Conservation (phyloP, 2,888 invertebrate genomes). For the Scrobipalpa costella region DNA sequence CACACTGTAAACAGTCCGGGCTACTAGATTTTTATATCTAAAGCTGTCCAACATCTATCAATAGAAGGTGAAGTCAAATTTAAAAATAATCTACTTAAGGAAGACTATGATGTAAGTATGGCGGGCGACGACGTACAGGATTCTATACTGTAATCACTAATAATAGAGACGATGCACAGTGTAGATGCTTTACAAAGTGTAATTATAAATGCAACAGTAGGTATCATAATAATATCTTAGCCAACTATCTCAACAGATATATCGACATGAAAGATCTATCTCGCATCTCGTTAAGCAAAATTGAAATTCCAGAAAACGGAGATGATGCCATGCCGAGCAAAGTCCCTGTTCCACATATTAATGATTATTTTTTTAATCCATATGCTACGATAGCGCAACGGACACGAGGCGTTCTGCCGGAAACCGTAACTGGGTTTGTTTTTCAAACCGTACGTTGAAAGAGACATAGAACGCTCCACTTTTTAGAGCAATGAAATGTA, state of each 20-base stretch:
- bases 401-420: slow-evolving; percentile 42
- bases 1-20: slow-evolving; percentile 46
- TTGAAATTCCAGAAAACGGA: no score
- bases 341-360: background rate
- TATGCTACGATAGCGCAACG: slow-evolving; percentile 38
- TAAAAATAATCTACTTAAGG: slow-evolving; percentile 16
- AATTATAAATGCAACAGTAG: background rate
- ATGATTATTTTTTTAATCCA: slow-evolving; percentile 23
- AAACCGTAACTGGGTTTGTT: slow-evolving; percentile 54
- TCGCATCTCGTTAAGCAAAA: background rate
- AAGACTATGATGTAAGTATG: background rate
- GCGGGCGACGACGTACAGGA: background rate
- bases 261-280: background rate
- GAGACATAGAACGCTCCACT: slow-evolving; percentile 32
- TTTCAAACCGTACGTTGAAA: slow-evolving; percentile 41
- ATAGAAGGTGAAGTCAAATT: slow-evolving; percentile 17
- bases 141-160: background rate
- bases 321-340: background rate
- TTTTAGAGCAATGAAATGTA: slow-evolving; percentile 8
- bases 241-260: background rate
- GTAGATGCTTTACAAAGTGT: background rate
- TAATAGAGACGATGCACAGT: background rate
- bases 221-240: background rate
- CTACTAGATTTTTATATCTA: background rate
- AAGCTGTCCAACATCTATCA: slow-evolving; percentile 32